Percentiles rank a stretch among this genome's conserved stretches.
These are phyloP conservation scores for Tenualosa thibaudeaui DNA, from an alignment of 2,797 vertebrate species.

Conservation along the genomic window DNA sequence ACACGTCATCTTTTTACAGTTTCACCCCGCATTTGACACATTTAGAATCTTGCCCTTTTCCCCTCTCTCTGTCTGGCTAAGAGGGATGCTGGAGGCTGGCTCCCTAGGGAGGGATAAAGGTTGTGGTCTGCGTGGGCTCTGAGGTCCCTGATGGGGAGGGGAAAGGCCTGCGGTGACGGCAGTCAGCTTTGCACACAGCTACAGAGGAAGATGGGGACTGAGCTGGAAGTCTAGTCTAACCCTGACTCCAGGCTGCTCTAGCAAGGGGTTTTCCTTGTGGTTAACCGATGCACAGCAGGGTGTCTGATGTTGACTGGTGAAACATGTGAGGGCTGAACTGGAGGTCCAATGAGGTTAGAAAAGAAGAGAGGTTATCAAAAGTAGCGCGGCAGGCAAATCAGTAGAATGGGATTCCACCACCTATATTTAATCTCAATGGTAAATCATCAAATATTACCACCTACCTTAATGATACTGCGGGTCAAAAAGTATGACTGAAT, in stretches of 20 bases:
- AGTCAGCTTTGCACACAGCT: not conserved
- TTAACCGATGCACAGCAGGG: not conserved
- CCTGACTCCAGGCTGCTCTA: not conserved
- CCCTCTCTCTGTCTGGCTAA: not conserved
- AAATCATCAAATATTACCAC: not conserved
- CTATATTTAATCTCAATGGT: not conserved
- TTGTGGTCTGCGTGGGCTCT: not conserved
- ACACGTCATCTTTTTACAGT: not conserved
- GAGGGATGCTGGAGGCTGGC: not conserved
- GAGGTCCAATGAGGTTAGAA: not conserved
- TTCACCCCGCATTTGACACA: not conserved
- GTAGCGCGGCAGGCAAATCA: not conserved
- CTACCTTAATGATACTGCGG: not conserved
- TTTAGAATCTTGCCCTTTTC: not conserved
- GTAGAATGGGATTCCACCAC: not conserved
- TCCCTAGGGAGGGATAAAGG: not conserved
- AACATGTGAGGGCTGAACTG: not conserved
- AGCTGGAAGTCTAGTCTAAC: not conserved
- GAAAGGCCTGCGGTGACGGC: not conserved
- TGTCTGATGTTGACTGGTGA: not conserved
- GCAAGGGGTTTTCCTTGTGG: not conserved
- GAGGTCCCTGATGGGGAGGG: not conserved
- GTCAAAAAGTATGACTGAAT: not conserved
- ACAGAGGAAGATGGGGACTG: not conserved
- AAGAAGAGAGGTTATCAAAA: not conserved